A percentile compares a stretch with the other conserved stretches of the same genome.
These are phyloP conservation scores for Callosobruchus maculatus DNA, from an alignment of 2,888 invertebrate species.

Conservation along the genomic window DNA sequence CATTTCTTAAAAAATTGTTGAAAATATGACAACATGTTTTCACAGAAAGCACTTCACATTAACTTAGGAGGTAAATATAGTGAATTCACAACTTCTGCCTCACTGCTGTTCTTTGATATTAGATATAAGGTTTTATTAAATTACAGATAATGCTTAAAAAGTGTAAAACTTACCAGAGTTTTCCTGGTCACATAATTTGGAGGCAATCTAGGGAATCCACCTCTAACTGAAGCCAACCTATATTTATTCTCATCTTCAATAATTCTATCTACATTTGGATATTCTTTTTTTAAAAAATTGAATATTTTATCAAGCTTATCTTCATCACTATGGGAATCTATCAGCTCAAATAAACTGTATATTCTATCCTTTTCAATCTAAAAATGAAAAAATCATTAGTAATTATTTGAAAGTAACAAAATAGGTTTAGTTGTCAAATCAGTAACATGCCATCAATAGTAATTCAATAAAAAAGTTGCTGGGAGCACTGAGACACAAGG, in stretches of 20 bases:
- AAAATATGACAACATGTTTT: no score
- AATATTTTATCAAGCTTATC: conserved; percentile 15
- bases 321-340: conserved; percentile 6
- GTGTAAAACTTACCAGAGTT: conserved; percentile 50
- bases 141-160: neutral
- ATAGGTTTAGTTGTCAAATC: no score
- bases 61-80: no score
- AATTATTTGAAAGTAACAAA: no score
- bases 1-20: no score
- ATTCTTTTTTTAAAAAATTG: conserved; percentile 13
- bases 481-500: no score
- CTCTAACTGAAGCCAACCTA: conserved; percentile 48
- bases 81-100: no score
- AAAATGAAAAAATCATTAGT: conserved; percentile 1
- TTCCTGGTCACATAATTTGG: conserved; percentile 54
- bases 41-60: no score
- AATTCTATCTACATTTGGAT: conserved; percentile 19
- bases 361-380: conserved; percentile 2
- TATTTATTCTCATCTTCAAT: conserved; percentile 17
- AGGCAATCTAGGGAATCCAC: conserved; percentile 58
- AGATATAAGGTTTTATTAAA: no score
- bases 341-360: conserved; percentile 11
- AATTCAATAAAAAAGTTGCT: no score
- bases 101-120: no score
- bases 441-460: no score